Evolutionary conservation across 1,140 invertebrate genomes (phyloP).

Genomic region (Asobara japonica): DNA sequence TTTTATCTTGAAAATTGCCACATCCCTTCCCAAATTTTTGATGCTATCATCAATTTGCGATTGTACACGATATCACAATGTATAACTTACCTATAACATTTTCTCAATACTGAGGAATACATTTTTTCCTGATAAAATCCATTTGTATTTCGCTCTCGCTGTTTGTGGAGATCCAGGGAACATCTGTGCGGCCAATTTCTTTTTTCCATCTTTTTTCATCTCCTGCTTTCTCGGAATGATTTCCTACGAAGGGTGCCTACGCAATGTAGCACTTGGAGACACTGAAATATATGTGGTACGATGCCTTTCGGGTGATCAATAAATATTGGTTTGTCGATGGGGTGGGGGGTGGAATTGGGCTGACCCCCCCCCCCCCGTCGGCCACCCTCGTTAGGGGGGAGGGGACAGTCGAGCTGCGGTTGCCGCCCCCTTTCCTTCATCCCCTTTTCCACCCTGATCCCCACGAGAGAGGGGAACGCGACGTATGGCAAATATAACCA

Average conservation of each 20-base stretch:
- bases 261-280: constrained; percentile 24
- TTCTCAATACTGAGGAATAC: not conserved
- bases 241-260: constrained; percentile 24
- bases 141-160: not conserved
- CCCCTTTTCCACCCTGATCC: constrained; percentile 10
- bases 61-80: no score
- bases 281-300: constrained; percentile 47
- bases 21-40: no score
- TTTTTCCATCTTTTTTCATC: constrained; percentile 19
- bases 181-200: constrained; percentile 14
- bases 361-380: not conserved
- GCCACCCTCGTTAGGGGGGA: constrained; percentile 26
- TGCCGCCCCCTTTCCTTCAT: constrained; percentile 61
- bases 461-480: constrained; percentile 37
- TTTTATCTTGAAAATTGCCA: no score
- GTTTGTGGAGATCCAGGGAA: not conserved
- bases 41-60: no score
- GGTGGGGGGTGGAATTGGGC: constrained; percentile 32
- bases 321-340: constrained; percentile 64
- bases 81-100: not conserved
- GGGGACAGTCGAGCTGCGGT: constrained; percentile 62
- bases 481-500: constrained; percentile 58
- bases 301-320: constrained; percentile 65
- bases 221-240: constrained; percentile 40
- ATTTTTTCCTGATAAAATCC: not conserved